Evolutionary conservation across 2,797 vertebrate genomes (phyloP), one percentile per base, ranked within the genome.

Genomic region (Presbytis comata): DNA sequence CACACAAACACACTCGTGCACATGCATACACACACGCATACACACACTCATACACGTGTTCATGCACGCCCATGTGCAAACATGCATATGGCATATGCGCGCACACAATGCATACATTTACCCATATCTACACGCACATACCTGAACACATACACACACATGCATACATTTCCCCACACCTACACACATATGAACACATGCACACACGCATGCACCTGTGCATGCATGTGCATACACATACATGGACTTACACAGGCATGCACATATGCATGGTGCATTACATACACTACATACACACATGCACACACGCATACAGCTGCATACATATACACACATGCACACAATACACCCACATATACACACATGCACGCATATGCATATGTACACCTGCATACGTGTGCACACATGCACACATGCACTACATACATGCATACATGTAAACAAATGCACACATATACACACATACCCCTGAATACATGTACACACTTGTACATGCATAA

Each of bases 1-100:
- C n/a, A 74, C 36, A 8, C 10, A 41, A 41, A 26, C 70, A 41
- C 36, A 13, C 5, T 1, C 10, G 21, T 39, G n/a, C 67, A 39
- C n/a, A 39, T 1, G 70, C 70, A 24, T 5, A 6, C 21, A 24
- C 39, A 41, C 39, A n/a, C 0, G 1, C 21, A 7, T 0, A 3
- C 53, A 6, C 33, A 0, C n/a, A 1, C 3, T 6, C 10, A 41
- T 7, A 44, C 26, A n/a, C 6, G 1, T 22, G 12, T 0, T 2
- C 53, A 26, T 14, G 22, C 14, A n/a, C 3, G 5, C 22, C 70
- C 36, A 3, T 74, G 70, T 12, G 70, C 13, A 36, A 12, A 70
- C 21, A n/a, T 8, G 22, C 46, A 12, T 24, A 19, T 9, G 8
- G 33, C 53, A 36, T 64, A 21, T 33, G 10, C 2, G 2, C 28